Evolutionary conservation across 2,113 vertebrate genomes (phyloP).

Genomic region (Panthera leo): DNA sequence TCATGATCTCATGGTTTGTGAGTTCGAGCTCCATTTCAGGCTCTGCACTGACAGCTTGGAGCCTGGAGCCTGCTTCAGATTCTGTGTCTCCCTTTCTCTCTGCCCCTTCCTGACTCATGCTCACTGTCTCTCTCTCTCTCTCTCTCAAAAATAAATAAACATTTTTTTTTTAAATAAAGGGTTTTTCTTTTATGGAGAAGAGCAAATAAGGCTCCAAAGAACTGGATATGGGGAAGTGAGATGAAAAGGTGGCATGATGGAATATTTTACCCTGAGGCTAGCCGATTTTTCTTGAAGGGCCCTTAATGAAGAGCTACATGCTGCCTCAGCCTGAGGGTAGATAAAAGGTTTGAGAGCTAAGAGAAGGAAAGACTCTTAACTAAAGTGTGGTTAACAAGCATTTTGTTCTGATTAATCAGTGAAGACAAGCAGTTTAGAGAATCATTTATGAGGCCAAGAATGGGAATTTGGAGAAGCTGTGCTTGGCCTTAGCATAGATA

Average conservation of each 20-base stretch:
- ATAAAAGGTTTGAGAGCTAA: background rate
- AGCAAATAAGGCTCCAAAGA: no score
- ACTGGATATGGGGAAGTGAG: background rate
- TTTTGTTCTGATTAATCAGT: background rate
- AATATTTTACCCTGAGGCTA: background rate
- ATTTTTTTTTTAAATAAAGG: no score
- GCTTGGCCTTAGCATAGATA: background rate
- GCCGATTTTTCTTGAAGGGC: background rate
- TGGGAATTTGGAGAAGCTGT: background rate
- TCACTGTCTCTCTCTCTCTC: no score
- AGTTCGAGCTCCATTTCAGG: no score
- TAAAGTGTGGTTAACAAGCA: background rate
- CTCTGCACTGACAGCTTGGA: no score
- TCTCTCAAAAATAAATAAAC: no score
- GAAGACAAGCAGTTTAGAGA: background rate
- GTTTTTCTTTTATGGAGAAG: no score
- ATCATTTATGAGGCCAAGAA: background rate
- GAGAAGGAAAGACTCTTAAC: background rate
- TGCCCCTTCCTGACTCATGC: no score
- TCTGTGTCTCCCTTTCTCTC: no score
- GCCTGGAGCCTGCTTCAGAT: no score
- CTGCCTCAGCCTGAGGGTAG: background rate
- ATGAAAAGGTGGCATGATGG: background rate
- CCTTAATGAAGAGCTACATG: background rate
- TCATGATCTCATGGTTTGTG: no score